Evolutionary conservation across 2,113 vertebrate genomes (phyloP), one percentile per base, ranked within the genome.

Genomic region (Grammomys dolichurus): DNA sequence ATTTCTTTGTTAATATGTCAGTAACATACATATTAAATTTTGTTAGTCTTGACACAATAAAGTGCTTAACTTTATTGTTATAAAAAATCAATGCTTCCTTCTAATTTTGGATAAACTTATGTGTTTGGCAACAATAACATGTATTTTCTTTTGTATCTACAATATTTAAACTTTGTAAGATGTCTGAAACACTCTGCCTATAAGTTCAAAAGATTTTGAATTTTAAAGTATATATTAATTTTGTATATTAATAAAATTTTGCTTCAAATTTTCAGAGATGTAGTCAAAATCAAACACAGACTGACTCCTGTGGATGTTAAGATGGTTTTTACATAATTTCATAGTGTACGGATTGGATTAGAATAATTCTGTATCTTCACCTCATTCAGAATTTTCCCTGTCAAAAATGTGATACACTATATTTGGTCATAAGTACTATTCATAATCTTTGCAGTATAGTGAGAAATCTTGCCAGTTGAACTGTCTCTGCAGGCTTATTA

Each of bases 261-360:
- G n/a, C 20, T 72, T 88, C 14, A 81, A 95, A 67, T 97, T 97
- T 96, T 97, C 70, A 92, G 91, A 95, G 94, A 95, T 72, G 80
- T 70, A 93, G 76, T 78, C 94, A 70, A 90, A 97, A 97, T 96
- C 80, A 95, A 98, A 89, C 97, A 87, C 80, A 78, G 2, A 88
- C 87, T 95, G 6, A 95, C 54, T 94, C 78, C 84, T 88, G 48
- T 0, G 36, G 92, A 73, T 97, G 78, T 97, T 88, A 90, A 96
- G 98, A 97, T 97, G 65, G 70, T 51, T 91, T 98, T 98, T 96
- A 82, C 89, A 48, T 96, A 60, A 92, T 97, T 98, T 84, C 19
- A 3, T 92, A 24, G 31, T 70, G 95, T 97, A 89, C 58, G 89
- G 89, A 90, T 93, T 92, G 63, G 77, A 97, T 97, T 97, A 97